These are phyloP conservation scores for Euglossa dilemma DNA, from an alignment of 1,140 invertebrate genomes.

Conservation along the genomic window DNA sequence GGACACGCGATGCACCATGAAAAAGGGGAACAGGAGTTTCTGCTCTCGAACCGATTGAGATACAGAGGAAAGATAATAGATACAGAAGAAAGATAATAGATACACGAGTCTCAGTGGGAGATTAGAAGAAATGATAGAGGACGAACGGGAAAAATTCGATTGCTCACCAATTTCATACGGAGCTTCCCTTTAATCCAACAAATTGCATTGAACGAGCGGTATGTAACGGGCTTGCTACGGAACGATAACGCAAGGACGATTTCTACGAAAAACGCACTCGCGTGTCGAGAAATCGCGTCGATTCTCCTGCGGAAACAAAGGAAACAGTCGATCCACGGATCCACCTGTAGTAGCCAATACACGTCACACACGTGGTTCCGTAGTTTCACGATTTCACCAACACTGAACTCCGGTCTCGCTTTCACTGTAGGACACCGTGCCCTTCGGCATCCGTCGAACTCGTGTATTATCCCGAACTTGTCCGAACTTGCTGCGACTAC, in stretches of 20 bases:
- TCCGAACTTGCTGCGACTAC: too few species aligned
- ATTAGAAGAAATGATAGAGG: not conserved
- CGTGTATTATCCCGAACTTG: not conserved
- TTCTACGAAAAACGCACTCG: constrained; percentile 18
- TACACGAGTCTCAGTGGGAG: not conserved
- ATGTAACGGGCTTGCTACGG: not conserved
- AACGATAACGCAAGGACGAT: constrained; percentile 12
- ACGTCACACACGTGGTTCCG: constrained; percentile 19
- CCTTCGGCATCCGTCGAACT: constrained; percentile 14
- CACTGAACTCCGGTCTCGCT: constrained; percentile 20
- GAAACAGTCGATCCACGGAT: constrained; percentile 10
- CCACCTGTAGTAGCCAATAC: constrained; percentile 12
- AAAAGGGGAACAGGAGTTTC: not conserved
- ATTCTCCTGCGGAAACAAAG: constrained; percentile 1
- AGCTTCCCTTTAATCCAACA: constrained; percentile 36
- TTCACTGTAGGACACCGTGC: constrained; percentile 17
- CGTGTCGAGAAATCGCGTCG: constrained; percentile 10
- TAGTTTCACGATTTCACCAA: constrained; percentile 19
- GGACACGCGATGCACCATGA: too few species aligned
- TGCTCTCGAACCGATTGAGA: not conserved
- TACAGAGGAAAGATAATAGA: not conserved
- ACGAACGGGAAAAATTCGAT: not conserved
- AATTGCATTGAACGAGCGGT: constrained; percentile 9
- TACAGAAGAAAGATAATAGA: not conserved
- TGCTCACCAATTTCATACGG: constrained; percentile 42